Percentiles rank a stretch among this genome's conserved stretches.
Conservation (phyloP, 1,140 invertebrate genomes). For the Acyrthosiphon pisum region DNA sequence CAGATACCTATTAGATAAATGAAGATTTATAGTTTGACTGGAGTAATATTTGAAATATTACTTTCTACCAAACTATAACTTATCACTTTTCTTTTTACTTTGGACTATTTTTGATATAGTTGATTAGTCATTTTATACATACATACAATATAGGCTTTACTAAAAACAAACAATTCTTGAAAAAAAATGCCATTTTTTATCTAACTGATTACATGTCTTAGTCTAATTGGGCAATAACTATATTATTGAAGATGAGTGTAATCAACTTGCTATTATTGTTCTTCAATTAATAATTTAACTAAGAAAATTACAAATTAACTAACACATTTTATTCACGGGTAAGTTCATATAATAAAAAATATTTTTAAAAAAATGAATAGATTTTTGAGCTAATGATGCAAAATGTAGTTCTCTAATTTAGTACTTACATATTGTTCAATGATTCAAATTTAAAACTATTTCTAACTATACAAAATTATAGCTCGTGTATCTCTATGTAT, state of each 20-base stretch:
- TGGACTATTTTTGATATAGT: background rate
- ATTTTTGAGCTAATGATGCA: background rate
- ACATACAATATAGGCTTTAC: background rate
- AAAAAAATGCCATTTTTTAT: background rate
- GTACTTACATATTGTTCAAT: background rate
- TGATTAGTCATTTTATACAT: background rate
- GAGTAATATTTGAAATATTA: background rate
- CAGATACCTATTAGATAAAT: background rate
- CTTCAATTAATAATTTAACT: background rate
- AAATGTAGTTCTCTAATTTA: background rate
- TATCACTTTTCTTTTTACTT: background rate
- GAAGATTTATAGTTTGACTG: background rate
- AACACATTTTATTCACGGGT: background rate
- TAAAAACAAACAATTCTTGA: background rate
- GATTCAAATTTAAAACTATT: background rate
- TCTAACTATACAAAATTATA: background rate
- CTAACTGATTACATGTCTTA: background rate
- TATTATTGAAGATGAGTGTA: background rate
- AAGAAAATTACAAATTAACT: background rate
- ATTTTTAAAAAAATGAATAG: background rate
- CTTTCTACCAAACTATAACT: background rate
- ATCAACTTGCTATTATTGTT: background rate
- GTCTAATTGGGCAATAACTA: constrained; percentile 9
- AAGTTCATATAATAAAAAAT: background rate
- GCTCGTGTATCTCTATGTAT: background rate